Percentiles rank a stretch among this genome's conserved stretches.
Conservation (phyloP, 1,140 invertebrate genomes). For the Watersipora subatra region DNA sequence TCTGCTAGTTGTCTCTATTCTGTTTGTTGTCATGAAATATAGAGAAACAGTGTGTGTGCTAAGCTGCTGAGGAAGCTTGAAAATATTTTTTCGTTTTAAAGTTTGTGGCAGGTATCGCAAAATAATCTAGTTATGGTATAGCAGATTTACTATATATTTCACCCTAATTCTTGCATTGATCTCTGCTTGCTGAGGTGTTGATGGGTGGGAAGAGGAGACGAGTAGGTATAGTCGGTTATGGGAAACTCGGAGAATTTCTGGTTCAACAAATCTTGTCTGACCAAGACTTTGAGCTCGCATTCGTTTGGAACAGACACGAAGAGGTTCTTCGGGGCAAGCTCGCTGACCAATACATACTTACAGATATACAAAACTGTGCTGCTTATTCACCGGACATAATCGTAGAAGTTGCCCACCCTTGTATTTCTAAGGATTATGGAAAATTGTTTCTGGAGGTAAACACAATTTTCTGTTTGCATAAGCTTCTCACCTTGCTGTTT, state of each 20-base stretch:
- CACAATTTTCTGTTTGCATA: no score
- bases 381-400: conserved; percentile 44
- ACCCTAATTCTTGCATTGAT: no score
- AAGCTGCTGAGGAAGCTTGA: no score
- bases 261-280: conserved; percentile 30
- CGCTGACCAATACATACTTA: conserved; percentile 27
- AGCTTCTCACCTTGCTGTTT: no score
- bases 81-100: no score
- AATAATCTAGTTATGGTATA: no score
- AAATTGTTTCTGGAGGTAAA: conserved; percentile 29
- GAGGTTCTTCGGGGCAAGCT: conserved; percentile 23
- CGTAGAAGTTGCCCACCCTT: conserved; percentile 50
- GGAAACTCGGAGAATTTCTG: conserved; percentile 32
- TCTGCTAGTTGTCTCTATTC: no score
- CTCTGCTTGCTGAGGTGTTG: no score
- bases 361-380: conserved; percentile 32
- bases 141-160: no score
- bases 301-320: conserved; percentile 47
- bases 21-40: no score
- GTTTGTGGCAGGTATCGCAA: no score
- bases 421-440: conserved; percentile 43
- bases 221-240: background rate
- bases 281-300: conserved; percentile 38
- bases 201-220: background rate
- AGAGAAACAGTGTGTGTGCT: no score